These are phyloP conservation scores for Gandaritis pyraliata DNA, from an alignment of 2,888 invertebrate genomes.

Conservation along the genomic window DNA sequence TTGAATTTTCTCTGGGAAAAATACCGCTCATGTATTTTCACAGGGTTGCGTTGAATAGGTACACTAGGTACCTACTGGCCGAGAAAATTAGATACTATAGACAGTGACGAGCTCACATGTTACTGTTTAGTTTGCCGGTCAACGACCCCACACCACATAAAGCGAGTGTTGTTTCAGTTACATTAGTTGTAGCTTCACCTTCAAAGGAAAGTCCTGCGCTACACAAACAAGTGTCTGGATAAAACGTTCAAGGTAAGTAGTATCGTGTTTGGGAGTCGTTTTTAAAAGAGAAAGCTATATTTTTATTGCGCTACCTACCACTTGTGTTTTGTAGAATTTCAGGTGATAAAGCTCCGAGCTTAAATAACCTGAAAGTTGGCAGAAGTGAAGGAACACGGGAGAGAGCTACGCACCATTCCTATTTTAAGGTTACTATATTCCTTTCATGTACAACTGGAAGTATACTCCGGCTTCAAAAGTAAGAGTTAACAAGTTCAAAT, in stretches of 20 bases:
- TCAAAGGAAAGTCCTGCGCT: background rate
- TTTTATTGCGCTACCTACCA: background rate
- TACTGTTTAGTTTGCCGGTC: conserved; percentile 7
- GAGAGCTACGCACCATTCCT: too few relatives aligned
- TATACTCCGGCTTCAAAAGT: background rate
- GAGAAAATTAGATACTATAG: too few relatives aligned
- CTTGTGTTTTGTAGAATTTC: background rate
- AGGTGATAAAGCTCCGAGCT: background rate
- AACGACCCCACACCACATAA: conserved; percentile 9
- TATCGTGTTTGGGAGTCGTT: background rate
- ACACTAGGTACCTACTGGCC: too few relatives aligned
- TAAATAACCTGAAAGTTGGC: background rate
- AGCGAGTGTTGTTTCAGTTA: background rate
- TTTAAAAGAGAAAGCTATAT: background rate
- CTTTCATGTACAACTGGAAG: too few relatives aligned
- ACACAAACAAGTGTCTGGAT: background rate
- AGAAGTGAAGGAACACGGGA: too few relatives aligned
- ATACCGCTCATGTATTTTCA: too few relatives aligned
- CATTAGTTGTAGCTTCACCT: background rate
- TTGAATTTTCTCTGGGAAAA: too few relatives aligned
- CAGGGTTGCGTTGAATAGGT: too few relatives aligned
- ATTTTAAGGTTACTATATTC: too few relatives aligned
- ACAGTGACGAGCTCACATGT: conserved; percentile 1
- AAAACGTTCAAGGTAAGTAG: background rate
- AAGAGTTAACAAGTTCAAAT: background rate